These are phyloP conservation scores for Galago senegalensis DNA, from an alignment of 2,797 vertebrate genomes.

Conservation along the genomic window DNA sequence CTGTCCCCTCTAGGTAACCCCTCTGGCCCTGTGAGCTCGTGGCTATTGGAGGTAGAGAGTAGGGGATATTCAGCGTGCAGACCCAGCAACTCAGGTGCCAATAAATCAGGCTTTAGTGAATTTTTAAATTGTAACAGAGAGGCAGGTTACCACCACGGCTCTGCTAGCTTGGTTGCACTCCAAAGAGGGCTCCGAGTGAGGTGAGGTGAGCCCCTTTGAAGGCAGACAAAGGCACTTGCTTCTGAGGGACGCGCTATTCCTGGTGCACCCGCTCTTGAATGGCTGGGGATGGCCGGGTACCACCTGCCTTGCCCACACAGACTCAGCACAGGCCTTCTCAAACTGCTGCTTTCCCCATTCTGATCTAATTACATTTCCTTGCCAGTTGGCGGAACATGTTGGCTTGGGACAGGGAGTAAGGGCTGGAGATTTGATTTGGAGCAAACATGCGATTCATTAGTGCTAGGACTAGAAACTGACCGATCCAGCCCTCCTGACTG, in stretches of 20 bases:
- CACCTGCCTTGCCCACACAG: constrained; percentile 36
- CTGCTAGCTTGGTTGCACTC: background rate
- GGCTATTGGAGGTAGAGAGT: background rate
- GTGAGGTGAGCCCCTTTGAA: accelerated
- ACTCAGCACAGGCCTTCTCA: constrained; percentile 21
- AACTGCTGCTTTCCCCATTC: constrained; percentile 77
- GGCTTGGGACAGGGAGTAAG: constrained; percentile 76
- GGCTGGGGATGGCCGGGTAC: too few relatives aligned
- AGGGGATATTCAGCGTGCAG: accelerated
- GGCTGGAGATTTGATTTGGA: constrained; percentile 84
- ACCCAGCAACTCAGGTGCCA: background rate
- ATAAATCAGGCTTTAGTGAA: accelerated
- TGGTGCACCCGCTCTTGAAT: accelerated
- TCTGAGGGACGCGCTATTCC: accelerated
- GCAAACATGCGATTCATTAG: constrained; percentile 80
- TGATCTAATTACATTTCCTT: constrained; percentile 83
- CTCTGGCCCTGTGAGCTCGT: accelerated
- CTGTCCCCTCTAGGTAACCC: accelerated
- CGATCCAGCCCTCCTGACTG: constrained; percentile 33
- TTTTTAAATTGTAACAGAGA: background rate
- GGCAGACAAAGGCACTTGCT: background rate
- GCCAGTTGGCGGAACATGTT: constrained; percentile 76
- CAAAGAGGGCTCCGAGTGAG: background rate
- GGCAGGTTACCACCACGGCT: background rate
- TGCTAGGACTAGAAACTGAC: constrained; percentile 62